These are phyloP conservation scores for Penaeus monodon DNA, from an alignment of 2,888 invertebrate genomes.

Conservation along the genomic window DNA sequence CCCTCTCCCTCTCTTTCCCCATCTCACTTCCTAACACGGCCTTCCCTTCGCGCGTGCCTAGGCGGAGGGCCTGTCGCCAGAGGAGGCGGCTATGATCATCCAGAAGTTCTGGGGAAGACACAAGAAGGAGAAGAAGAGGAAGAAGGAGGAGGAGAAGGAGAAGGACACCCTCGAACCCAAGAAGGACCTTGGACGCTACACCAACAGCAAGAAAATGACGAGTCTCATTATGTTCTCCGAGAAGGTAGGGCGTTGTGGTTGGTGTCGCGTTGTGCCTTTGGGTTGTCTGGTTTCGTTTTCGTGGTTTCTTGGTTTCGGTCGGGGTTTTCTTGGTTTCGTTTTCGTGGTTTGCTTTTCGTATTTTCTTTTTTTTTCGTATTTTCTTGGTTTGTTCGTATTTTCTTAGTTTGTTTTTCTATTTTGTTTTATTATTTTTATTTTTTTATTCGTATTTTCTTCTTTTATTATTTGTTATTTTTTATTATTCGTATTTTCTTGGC, in stretches of 20 bases:
- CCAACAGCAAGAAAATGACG: conserved; percentile 70
- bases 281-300: neutral
- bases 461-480: too few relatives aligned
- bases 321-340: too few relatives aligned
- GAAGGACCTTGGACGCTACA: conserved; percentile 65
- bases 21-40: too few relatives aligned
- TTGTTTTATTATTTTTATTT: too few relatives aligned
- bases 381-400: too few relatives aligned
- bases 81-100: conserved; percentile 68
- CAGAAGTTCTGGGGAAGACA: conserved; percentile 73
- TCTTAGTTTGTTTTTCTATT: too few relatives aligned
- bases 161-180: conserved; percentile 41
- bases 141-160: conserved; percentile 22
- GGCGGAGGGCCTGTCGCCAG: conserved; percentile 70
- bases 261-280: too few relatives aligned
- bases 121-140: conserved; percentile 67
- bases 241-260: conserved; percentile 70
- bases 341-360: too few relatives aligned
- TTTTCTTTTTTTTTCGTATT: too few relatives aligned
- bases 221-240: conserved; percentile 74
- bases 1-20: neutral
- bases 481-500: too few relatives aligned
- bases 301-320: too few relatives aligned
- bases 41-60: conserved; percentile 65
- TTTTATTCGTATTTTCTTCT: too few relatives aligned